Percentiles rank a stretch among this genome's conserved stretches.
phyloP scores from a whole-genome alignment of 1,140 invertebrate genomes.

The Choristoneura fumiferana region DNA sequence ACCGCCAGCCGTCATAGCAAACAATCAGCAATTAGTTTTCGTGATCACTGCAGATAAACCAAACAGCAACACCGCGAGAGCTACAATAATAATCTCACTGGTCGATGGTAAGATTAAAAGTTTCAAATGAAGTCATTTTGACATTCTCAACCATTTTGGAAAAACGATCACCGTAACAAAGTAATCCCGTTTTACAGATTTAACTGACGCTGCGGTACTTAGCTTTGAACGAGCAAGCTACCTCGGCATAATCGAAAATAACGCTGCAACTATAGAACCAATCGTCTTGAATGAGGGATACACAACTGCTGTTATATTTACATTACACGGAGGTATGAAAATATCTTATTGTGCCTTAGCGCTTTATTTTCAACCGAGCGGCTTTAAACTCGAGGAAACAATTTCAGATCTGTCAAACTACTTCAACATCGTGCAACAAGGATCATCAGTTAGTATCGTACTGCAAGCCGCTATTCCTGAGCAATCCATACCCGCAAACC shows the following conservation, averaged over 20 bases:
- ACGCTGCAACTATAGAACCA: not conserved
- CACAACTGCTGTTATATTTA: not conserved
- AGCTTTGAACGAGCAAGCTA: constrained; percentile 17
- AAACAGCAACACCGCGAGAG: not conserved
- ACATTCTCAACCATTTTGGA: no score
- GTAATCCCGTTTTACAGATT: no score
- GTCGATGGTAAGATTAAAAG: constrained; percentile 28
- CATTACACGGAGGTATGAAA: not conserved
- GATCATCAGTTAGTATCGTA: not conserved
- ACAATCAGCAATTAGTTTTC: constrained; percentile 30
- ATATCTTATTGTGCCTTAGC: not conserved
- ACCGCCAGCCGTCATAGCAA: constrained; percentile 23
- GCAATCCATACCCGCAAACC: not conserved
- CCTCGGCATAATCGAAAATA: constrained; percentile 13
- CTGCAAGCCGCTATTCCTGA: not conserved
- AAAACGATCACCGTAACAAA: no score
- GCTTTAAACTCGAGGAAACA: no score
- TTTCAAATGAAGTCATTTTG: no score
- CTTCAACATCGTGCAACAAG: not conserved
- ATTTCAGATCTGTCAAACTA: not conserved
- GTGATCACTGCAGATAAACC: constrained; percentile 1
- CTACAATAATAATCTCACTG: constrained; percentile 31
- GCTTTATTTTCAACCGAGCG: not conserved
- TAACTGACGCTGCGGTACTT: not conserved
- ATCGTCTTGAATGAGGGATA: constrained; percentile 19